Evolutionary conservation across 2,888 invertebrate species (phyloP).

Genomic region (Trissoscelio sp.): DNA sequence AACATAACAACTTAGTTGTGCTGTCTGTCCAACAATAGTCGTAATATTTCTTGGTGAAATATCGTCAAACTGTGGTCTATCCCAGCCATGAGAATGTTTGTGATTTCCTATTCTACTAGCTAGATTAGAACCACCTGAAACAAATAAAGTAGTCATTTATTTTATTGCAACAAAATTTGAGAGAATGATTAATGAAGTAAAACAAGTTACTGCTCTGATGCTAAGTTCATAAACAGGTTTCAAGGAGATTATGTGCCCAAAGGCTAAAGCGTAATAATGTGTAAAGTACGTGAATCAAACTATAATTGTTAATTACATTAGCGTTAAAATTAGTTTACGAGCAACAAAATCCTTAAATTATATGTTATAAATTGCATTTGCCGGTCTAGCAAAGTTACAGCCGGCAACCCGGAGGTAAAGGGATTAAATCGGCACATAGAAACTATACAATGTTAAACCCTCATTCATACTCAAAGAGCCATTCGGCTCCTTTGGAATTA

Average conservation of each 20-base stretch:
- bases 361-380: conserved; percentile 33
- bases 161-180: no score
- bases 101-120: conserved; percentile 81
- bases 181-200: no score
- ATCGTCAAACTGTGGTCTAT: conserved; percentile 93
- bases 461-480: conserved; percentile 56
- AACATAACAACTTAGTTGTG: conserved; percentile 91
- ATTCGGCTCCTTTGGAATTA: conserved; percentile 49
- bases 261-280: neutral
- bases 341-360: conserved; percentile 9
- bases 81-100: conserved; percentile 83
- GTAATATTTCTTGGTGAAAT: conserved; percentile 92
- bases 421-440: conserved; percentile 53
- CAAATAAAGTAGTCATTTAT: conserved; percentile 26
- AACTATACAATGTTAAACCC: conserved; percentile 38
- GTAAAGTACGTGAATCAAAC: conserved; percentile 11
- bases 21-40: conserved; percentile 92
- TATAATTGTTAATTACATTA: conserved; percentile 25
- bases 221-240: conserved; percentile 18
- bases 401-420: conserved; percentile 56
- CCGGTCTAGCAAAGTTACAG: conserved; percentile 55
- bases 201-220: no score
- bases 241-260: neutral
- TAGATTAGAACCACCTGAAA: conserved; percentile 78
- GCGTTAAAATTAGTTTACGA: conserved; percentile 12